phyloP scores from a whole-genome alignment of 2,888 invertebrate genomes.

The Eledona agricola region DNA sequence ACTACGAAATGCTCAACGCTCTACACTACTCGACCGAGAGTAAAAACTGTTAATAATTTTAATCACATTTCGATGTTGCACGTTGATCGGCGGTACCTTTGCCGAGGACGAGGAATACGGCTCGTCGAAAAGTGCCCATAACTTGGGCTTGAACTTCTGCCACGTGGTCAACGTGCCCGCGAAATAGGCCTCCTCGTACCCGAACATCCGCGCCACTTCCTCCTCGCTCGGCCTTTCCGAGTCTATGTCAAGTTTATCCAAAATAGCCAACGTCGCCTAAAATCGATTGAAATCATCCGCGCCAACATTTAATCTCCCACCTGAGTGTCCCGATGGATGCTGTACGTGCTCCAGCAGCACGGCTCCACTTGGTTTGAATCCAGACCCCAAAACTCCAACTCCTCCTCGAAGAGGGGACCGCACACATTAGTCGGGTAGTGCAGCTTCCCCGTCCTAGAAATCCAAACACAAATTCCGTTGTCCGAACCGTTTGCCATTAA shows the following conservation, averaged over 20 bases:
- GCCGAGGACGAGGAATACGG: slow-evolving; percentile 92
- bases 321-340: slow-evolving; percentile 85
- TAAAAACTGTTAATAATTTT: too few relatives aligned
- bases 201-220: slow-evolving; percentile 91
- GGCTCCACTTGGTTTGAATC: slow-evolving; percentile 98
- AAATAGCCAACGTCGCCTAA: slow-evolving; percentile 93
- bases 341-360: slow-evolving; percentile 98
- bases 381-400: slow-evolving; percentile 95
- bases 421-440: slow-evolving; percentile 98
- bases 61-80: slow-evolving; percentile 63
- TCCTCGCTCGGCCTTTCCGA: slow-evolving; percentile 92
- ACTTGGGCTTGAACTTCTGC: slow-evolving; percentile 90
- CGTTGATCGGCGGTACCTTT: slow-evolving; percentile 89
- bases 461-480: slow-evolving; percentile 4
- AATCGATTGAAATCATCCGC: slow-evolving; percentile 6
- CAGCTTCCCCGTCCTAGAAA: slow-evolving; percentile 83
- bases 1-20: slow-evolving; percentile 4
- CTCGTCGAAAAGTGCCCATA: slow-evolving; percentile 97
- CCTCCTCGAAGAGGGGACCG: slow-evolving; percentile 95
- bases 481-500: too few relatives aligned
- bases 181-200: slow-evolving; percentile 85
- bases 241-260: slow-evolving; percentile 95
- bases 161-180: slow-evolving; percentile 82
- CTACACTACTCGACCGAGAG: slow-evolving; percentile 13
- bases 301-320: slow-evolving; percentile 59